Evolutionary conservation across 2,888 invertebrate species (phyloP), one percentile per base, ranked within the genome.

Genomic region (Geophilus truncorum): DNA sequence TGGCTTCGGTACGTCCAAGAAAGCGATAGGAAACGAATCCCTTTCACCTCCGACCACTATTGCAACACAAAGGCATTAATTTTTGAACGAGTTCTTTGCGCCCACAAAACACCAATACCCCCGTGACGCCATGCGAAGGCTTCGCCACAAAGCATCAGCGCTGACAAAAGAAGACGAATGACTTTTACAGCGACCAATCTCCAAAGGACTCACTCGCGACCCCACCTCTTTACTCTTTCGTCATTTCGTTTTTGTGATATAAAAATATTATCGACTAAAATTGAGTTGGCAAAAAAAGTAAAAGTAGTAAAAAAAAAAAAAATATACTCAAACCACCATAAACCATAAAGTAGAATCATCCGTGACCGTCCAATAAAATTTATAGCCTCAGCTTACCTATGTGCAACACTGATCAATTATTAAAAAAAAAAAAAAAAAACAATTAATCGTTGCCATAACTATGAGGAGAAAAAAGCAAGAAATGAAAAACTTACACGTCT

Each of bases 101-200:
- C 70, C 28, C 25, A n/a, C 70, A 70, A 70, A 70, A 25, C 23
- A 70, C 70, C 70, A 70, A 70, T 28, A 70, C 28, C 70, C 70
- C 70, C 70, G 70, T 70, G 70, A 70, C 70, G 70, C 70, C 28
- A 51, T 51, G 21, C 51, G 51, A 51, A 70, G 70, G 70, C 70
- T 70, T 70, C 70, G 70, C 70, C 70, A 70, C 70, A 70, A 70
- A 70, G 70, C 70, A 28, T 28, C 70, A 70, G 25, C 70, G 70
- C 70, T 70, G 70, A 70, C 70, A 70, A 70, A 70, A 70, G 70
- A 70, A 70, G 70, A 70, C 70, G 70, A 70, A 70, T 70, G 70
- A 70, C 70, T 70, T 25, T 23, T 7, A 70, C 70, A 28, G 70
- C 70, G 70, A 70, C 70, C 70, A 70, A 70, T 70, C 70, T 70